A percentile compares a stretch with the other conserved stretches of the same genome.
phyloP scores from a whole-genome alignment of 2,113 vertebrate species.

The Calonectris borealis region DNA sequence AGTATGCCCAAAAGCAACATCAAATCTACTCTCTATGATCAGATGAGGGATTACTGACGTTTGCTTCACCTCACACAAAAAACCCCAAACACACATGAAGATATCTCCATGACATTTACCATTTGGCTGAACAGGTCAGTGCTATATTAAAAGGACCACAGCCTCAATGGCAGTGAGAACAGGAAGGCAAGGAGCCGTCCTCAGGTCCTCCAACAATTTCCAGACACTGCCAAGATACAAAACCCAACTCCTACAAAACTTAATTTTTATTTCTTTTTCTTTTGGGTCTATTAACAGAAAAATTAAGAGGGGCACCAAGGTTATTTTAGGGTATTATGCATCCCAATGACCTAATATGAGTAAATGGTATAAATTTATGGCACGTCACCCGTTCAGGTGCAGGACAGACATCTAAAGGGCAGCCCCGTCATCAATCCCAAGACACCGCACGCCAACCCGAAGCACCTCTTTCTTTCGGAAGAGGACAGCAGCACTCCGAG shows the following conservation, averaged over 20 bases:
- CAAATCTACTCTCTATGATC: neutral
- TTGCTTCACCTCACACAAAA: neutral
- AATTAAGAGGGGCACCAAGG: neutral
- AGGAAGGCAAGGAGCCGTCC: neutral
- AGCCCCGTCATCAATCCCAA: neutral
- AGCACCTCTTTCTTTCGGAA: neutral
- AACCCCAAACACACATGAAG: neutral
- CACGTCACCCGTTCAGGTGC: rapidly evolving
- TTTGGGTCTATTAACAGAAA: neutral
- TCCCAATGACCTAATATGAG: neutral
- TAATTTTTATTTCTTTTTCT: neutral
- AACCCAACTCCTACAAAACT: neutral
- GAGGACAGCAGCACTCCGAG: neutral
- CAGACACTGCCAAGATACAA: neutral
- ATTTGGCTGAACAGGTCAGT: neutral
- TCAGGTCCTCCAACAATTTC: neutral
- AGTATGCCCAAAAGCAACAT: conserved; percentile 9
- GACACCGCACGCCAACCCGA: rapidly evolving
- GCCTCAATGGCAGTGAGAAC: neutral
- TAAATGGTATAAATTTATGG: neutral
- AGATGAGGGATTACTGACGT: neutral
- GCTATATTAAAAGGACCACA: neutral
- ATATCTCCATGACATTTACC: neutral
- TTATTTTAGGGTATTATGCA: neutral
- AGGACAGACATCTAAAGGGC: neutral